Evolutionary conservation across 2,797 vertebrate species (phyloP).

Genomic region (Natrix natrix): DNA sequence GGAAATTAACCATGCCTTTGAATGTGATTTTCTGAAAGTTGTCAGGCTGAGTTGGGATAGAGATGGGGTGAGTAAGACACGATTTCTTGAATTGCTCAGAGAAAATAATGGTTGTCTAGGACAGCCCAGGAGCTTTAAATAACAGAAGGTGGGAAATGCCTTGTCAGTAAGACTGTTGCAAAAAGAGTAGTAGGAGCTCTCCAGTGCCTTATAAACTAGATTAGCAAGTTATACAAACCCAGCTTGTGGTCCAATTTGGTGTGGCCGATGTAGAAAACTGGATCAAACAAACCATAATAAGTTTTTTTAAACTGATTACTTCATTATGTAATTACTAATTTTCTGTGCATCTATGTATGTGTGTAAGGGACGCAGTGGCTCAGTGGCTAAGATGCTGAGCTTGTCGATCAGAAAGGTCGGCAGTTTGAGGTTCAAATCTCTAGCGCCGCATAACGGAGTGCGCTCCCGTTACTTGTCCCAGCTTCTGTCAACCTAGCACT

Average conservation of each 20-base stretch:
- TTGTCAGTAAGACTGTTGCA: not conserved
- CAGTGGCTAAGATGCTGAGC: too few relatives aligned
- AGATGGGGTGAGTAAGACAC: not conserved
- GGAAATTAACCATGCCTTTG: not conserved
- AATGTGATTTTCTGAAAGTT: not conserved
- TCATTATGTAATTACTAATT: not conserved
- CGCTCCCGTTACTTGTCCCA: too few relatives aligned
- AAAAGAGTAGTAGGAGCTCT: not conserved
- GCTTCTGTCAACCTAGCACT: too few relatives aligned
- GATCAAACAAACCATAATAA: not conserved
- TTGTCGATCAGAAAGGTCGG: too few relatives aligned
- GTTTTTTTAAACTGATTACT: not conserved
- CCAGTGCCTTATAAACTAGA: not conserved
- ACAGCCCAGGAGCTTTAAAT: not conserved
- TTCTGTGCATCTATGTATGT: not conserved
- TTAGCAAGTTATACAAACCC: not conserved
- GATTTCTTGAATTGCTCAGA: not conserved
- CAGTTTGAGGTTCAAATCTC: too few relatives aligned
- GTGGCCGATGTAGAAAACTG: not conserved
- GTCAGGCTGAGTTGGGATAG: not conserved
- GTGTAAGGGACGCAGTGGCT: too few relatives aligned
- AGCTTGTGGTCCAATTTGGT: not conserved
- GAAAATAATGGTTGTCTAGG: not conserved
- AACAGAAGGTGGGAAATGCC: not conserved
- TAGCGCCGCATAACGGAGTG: too few relatives aligned